These are phyloP conservation scores for Polydrusus pterygomalis DNA, from an alignment of 2,888 invertebrate genomes.

Conservation along the genomic window DNA sequence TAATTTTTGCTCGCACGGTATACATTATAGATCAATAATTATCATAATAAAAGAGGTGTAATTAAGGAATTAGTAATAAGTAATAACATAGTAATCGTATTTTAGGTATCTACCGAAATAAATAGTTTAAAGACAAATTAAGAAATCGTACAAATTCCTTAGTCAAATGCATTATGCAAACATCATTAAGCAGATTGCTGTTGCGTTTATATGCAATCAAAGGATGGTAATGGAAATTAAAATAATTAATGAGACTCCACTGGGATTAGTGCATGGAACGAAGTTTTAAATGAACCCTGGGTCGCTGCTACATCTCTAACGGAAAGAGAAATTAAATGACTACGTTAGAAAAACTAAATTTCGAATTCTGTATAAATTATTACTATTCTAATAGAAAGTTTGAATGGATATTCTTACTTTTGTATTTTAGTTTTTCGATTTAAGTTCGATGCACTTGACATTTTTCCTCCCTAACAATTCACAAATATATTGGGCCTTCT, in stretches of 20 bases:
- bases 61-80: no score
- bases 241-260: constrained; percentile 2
- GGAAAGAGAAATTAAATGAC: constrained; percentile 21
- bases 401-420: not conserved
- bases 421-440: no score
- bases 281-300: constrained; percentile 10
- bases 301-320: constrained; percentile 8
- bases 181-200: not conserved
- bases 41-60: no score
- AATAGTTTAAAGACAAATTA: no score
- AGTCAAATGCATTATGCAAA: constrained; percentile 1
- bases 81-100: no score
- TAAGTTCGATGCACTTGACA: no score
- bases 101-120: no score
- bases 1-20: no score
- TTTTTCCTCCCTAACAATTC: no score
- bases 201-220: constrained; percentile 13
- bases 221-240: constrained; percentile 1
- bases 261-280: constrained; percentile 7
- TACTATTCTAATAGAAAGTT: not conserved
- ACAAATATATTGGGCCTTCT: no score
- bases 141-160: not conserved
- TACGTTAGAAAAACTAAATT: constrained; percentile 14
- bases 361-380: constrained; percentile 2
- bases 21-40: no score